Evolutionary conservation across 2,113 vertebrate species (phyloP), one percentile per base, ranked within the genome.

Genomic region (Erythrocebus patas): DNA sequence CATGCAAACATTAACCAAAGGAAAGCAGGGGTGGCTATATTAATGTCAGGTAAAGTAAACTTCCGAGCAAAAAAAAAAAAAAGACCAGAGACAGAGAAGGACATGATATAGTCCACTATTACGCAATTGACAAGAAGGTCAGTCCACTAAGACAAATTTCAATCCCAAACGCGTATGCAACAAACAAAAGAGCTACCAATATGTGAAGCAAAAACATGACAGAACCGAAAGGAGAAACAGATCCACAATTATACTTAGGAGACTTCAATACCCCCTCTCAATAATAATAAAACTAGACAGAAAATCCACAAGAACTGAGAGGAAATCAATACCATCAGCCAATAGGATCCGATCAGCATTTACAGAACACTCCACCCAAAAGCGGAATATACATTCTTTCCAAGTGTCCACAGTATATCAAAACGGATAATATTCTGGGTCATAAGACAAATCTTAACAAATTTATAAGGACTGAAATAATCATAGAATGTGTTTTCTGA

Each of bases 281-380:
- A 70, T 35, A 8, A 52, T 0, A 3, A 22, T 14, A 18, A 2
- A 30, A 10, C 11, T 2, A 66, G 84, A 43, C 35, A 50, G 35
- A 12, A 59, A 50, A 59, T 0, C 50, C 32, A 13, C 70, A 27
- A 22, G 59, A 35, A 50, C 1, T 7, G 17, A 57, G 22, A 57
- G 7, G 5, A 85, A 45, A 57, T 0, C 59, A 38, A 76, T 59
- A 40, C 43, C 64, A 14, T n/a, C 73, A 30, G 6, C 23, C 22
- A 25, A 18, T 3, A 52, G 11, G 43, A 30, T n/a, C 27, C 3
- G 38, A 25, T 2, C 3, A 11, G 45, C 32, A 20, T 7, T 40
- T 43, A 61, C 2, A 7, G 23, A 23, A 23, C 23, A 52, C 3
- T 16, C 32, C 10, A 17, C 25, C 68, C 38, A 6, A 32, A 43